These are phyloP conservation scores for Telmatherina bonti DNA, from an alignment of 2,797 vertebrate genomes.

Conservation along the genomic window DNA sequence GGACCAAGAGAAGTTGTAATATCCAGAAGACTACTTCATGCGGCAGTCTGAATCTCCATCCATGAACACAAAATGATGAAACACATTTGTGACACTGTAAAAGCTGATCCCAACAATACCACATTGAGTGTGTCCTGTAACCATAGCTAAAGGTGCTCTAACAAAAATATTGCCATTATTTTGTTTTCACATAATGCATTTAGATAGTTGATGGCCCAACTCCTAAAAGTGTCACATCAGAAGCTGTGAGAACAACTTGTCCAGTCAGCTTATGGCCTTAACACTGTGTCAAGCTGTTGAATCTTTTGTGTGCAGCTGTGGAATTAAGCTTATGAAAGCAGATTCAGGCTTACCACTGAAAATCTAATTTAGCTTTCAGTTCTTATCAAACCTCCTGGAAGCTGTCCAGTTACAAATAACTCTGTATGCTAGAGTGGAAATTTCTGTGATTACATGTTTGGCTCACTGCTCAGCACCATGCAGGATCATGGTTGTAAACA, in stretches of 20 bases:
- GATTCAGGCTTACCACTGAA: neutral
- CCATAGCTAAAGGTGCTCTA: too few species aligned
- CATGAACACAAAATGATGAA: too few species aligned
- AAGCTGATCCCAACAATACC: too few species aligned
- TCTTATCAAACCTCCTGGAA: conserved; percentile 7
- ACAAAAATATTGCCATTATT: too few species aligned
- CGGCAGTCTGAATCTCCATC: too few species aligned
- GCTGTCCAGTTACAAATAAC: neutral
- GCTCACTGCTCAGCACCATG: too few species aligned
- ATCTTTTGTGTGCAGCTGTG: conserved; percentile 14
- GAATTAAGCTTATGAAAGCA: conserved; percentile 8
- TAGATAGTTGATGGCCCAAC: conserved; percentile 28
- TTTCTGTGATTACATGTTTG: neutral
- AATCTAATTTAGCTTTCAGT: neutral
- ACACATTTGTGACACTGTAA: too few species aligned
- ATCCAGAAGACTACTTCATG: too few species aligned
- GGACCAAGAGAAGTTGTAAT: too few species aligned
- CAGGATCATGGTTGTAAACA: too few species aligned
- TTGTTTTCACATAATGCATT: neutral
- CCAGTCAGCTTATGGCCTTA: conserved; percentile 21
- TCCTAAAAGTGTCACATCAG: conserved; percentile 20
- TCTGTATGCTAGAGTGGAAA: neutral
- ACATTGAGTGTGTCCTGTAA: too few species aligned
- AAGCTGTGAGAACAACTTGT: conserved; percentile 33
- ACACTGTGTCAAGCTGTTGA: conserved; percentile 17